phyloP scores from a whole-genome alignment of 1,140 invertebrate species.

The Ips typographus region DNA sequence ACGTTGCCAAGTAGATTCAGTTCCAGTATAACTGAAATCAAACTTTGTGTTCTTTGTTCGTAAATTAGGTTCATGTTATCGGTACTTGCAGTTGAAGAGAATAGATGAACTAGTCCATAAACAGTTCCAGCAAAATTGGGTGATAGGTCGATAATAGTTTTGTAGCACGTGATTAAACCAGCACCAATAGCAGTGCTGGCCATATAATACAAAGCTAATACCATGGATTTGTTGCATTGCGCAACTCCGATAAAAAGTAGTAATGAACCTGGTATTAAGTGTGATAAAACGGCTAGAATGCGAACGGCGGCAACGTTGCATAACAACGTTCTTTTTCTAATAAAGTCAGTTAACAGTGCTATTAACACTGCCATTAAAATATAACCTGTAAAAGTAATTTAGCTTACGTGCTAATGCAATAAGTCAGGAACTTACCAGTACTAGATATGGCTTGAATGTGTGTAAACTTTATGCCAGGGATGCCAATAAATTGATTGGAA shows the following conservation, averaged over 20 bases:
- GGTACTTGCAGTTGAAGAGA: background rate
- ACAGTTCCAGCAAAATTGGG: background rate
- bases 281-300: background rate
- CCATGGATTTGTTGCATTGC: background rate
- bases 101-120: background rate
- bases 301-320: background rate
- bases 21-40: too few relatives aligned
- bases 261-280: background rate
- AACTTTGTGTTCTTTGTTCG: too few relatives aligned
- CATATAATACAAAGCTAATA: background rate
- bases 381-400: background rate
- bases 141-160: conserved; percentile 2
- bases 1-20: too few relatives aligned
- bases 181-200: background rate
- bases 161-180: background rate
- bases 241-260: conserved; percentile 1
- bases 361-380: background rate
- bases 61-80: too few relatives aligned
- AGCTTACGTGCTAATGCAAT: background rate
- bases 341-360: background rate
- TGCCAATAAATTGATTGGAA: background rate
- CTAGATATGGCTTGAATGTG: background rate
- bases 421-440: background rate
- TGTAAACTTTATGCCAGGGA: background rate
- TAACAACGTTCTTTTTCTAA: background rate